Evolutionary conservation across 2,888 invertebrate genomes (phyloP).

Genomic region (Crepidodera aurea): DNA sequence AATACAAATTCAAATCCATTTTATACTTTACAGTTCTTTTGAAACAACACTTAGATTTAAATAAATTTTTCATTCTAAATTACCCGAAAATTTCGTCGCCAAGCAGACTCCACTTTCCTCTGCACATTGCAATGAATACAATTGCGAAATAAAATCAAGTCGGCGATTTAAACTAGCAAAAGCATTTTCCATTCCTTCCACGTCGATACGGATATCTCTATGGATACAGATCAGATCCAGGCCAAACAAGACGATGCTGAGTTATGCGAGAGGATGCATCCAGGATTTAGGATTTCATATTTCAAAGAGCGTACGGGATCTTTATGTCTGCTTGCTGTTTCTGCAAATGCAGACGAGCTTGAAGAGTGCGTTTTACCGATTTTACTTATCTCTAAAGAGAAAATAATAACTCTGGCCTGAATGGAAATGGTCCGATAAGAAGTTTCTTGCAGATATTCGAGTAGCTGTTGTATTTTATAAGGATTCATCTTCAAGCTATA

Average conservation of each 20-base stretch:
- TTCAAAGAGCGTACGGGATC: slow-evolving; percentile 17
- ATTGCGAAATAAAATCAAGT: slow-evolving; percentile 16
- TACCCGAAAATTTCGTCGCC: no score
- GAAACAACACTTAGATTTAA: no score
- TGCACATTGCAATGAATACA: slow-evolving; percentile 5
- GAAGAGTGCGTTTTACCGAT: slow-evolving; percentile 4
- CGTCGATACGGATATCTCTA: slow-evolving; percentile 22
- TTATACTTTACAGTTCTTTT: no score
- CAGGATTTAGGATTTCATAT: slow-evolving; percentile 19
- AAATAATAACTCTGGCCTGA: not conserved
- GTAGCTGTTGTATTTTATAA: no score
- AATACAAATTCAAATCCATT: no score
- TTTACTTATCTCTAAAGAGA: slow-evolving; percentile 10
- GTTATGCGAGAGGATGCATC: slow-evolving; percentile 18
- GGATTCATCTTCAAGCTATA: no score
- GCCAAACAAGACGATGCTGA: slow-evolving; percentile 21
- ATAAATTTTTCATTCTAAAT: no score
- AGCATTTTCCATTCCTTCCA: slow-evolving; percentile 18
- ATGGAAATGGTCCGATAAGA: not conserved
- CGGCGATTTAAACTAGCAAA: slow-evolving; percentile 18
- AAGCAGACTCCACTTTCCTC: not conserved
- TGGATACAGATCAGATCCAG: slow-evolving; percentile 23
- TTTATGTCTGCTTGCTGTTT: slow-evolving; percentile 13
- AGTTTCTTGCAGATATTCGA: no score
- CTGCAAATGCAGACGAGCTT: slow-evolving; percentile 4